phyloP scores from a whole-genome alignment of 2,797 vertebrate genomes.

The Catamblyrhynchus diadema region DNA sequence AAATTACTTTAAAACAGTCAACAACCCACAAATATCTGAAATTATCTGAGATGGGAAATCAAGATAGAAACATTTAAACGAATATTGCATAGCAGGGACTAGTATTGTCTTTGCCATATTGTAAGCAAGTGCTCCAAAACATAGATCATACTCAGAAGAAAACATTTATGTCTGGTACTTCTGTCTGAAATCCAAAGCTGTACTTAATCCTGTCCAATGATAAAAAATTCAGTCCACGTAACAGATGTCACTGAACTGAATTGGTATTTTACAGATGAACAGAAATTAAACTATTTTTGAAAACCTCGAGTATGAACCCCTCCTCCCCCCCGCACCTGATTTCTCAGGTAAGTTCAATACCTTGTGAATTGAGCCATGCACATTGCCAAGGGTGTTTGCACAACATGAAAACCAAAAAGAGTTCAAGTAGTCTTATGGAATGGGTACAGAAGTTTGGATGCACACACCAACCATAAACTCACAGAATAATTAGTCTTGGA shows the following conservation, averaged over 20 bases:
- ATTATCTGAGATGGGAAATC: not conserved
- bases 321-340: not conserved
- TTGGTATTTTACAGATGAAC: not conserved
- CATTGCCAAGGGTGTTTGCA: not conserved
- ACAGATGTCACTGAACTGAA: not conserved
- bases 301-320: not conserved
- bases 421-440: not conserved
- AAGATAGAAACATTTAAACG: not conserved
- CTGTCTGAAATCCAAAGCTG: not conserved
- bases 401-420: not conserved
- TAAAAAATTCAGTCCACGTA: not conserved
- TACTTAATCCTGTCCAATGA: not conserved
- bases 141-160: not conserved
- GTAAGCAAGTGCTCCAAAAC: not conserved
- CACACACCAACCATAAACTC: not conserved
- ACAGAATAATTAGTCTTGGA: not conserved
- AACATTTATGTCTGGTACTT: not conserved
- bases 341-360: not conserved
- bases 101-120: not conserved
- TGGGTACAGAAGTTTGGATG: not conserved
- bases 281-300: not conserved
- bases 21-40: not conserved
- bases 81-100: not conserved
- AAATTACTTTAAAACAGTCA: not conserved
- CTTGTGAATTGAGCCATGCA: not conserved